A percentile compares a stretch with the other conserved stretches of the same genome.
Evolutionary conservation across 64 coral and sea anemone species (phyloP).

Genomic region (Pocillopora damicornis): DNA sequence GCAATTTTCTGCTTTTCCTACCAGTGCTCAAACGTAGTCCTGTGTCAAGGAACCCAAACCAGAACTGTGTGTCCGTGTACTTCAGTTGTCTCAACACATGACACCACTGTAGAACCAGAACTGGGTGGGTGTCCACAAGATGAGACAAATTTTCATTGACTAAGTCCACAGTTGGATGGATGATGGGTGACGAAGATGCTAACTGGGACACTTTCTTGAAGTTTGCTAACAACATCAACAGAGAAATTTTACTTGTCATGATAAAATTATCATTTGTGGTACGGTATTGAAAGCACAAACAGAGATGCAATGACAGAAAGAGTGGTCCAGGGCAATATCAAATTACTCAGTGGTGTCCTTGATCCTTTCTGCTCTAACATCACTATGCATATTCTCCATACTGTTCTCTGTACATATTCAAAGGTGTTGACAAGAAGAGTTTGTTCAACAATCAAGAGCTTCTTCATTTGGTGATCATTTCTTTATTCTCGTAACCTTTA

Average conservation of each 20-base stretch:
- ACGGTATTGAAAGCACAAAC: too few species aligned
- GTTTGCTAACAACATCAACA: slow-evolving; percentile 35
- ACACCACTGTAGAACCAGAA: slow-evolving; percentile 72
- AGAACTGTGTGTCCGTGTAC: slow-evolving; percentile 59
- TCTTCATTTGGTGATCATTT: too few species aligned
- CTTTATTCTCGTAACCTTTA: too few species aligned
- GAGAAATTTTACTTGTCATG: not conserved
- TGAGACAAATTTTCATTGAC: slow-evolving; percentile 51
- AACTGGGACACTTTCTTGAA: slow-evolving; percentile 61
- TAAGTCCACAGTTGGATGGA: slow-evolving; percentile 13
- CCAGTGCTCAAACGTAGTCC: slow-evolving; percentile 38
- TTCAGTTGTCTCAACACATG: slow-evolving; percentile 56
- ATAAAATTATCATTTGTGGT: not conserved
- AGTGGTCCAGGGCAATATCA: too few species aligned
- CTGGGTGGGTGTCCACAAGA: slow-evolving; percentile 56
- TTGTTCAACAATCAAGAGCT: too few species aligned
- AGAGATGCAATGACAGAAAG: too few species aligned
- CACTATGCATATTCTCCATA: too few species aligned
- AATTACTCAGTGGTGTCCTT: too few species aligned
- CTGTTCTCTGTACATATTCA: too few species aligned
- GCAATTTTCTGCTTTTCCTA: not conserved
- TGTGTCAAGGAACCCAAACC: slow-evolving; percentile 65
- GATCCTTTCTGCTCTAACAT: too few species aligned
- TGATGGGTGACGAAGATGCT: slow-evolving; percentile 19
- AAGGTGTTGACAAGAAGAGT: too few species aligned